phyloP scores from a whole-genome alignment of 2,113 vertebrate species.

The Rhipidura dahli region DNA sequence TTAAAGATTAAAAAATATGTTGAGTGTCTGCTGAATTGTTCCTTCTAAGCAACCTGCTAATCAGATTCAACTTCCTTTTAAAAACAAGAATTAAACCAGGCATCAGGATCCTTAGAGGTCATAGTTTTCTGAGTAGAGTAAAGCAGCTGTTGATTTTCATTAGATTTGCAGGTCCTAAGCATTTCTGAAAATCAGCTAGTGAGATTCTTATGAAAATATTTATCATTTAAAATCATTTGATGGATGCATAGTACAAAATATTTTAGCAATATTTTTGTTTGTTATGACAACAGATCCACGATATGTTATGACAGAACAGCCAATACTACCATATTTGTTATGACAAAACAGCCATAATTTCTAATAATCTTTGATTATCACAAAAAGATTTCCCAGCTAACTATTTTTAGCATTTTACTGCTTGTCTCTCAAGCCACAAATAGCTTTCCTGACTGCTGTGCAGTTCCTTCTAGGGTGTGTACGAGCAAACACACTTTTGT shows the following conservation, averaged over 20 bases:
- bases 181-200: background rate
- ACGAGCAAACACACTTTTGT: background rate
- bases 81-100: background rate
- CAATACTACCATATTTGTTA: background rate
- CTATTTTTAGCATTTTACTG: background rate
- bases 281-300: background rate
- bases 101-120: background rate
- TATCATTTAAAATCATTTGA: background rate
- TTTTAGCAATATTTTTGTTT: background rate
- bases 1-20: background rate
- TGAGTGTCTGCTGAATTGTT: background rate
- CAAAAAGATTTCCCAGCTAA: background rate
- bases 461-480: background rate
- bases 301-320: background rate
- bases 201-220: background rate
- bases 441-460: background rate
- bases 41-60: background rate
- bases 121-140: background rate
- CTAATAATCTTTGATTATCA: background rate
- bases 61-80: background rate
- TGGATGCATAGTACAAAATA: background rate
- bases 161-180: background rate
- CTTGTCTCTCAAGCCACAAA: background rate
- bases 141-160: background rate
- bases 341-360: background rate